phyloP scores from a whole-genome alignment of 2,113 vertebrate genomes.

The Willisornis vidua region DNA sequence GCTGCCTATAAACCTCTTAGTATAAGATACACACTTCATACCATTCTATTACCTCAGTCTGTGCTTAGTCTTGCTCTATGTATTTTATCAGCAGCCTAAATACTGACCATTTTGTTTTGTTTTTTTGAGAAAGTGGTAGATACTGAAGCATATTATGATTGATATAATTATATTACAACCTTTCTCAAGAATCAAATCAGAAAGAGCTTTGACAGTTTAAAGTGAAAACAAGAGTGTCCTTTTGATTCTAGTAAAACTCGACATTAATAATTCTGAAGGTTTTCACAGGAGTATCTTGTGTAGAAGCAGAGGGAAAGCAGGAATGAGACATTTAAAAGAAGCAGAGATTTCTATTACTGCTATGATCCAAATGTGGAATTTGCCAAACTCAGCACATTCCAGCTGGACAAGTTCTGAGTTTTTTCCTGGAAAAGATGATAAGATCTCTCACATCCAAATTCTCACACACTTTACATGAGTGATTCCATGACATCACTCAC shows the following conservation, averaged over 20 bases:
- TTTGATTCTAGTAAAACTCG: not conserved
- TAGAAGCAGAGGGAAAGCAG: not conserved
- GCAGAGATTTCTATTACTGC: not conserved
- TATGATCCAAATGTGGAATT: not conserved
- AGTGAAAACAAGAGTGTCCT: not conserved
- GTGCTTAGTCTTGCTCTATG: not conserved
- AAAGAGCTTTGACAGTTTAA: not conserved
- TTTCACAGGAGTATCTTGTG: not conserved
- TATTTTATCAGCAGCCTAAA: not conserved
- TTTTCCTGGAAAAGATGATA: not conserved
- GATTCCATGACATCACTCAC: not conserved
- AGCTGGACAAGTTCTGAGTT: not conserved
- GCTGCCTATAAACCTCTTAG: not conserved
- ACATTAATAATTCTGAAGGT: not conserved
- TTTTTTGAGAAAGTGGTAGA: not conserved
- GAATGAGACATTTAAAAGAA: not conserved
- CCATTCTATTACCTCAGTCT: not conserved
- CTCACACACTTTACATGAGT: not conserved
- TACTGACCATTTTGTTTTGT: not conserved
- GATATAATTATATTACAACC: not conserved
- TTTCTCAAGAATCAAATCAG: not conserved
- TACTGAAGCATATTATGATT: not conserved
- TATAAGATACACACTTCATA: not conserved
- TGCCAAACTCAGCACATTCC: constrained; percentile 21
- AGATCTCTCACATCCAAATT: not conserved